Percentiles rank a stretch among this genome's conserved stretches.
phyloP scores from a whole-genome alignment of 1,140 invertebrate species.

The Cydia pomonella region DNA sequence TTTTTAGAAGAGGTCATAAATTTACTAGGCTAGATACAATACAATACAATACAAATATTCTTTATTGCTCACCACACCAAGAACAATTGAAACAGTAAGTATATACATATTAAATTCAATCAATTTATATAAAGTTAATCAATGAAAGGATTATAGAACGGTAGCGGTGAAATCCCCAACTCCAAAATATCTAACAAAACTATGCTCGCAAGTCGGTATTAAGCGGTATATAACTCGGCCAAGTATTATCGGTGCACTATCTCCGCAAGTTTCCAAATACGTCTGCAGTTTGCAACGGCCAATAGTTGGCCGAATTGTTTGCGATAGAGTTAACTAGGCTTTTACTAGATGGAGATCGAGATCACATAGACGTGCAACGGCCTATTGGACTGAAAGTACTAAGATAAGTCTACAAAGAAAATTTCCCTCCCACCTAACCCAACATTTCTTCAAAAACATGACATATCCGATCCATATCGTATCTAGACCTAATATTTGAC shows the following conservation, averaged over 20 bases:
- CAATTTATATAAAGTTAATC: background rate
- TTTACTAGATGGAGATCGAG: background rate
- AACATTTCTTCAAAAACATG: too few species aligned
- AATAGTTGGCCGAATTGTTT: conserved; percentile 7
- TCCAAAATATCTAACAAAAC: background rate
- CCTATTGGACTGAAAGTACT: background rate
- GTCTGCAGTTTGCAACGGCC: conserved; percentile 16
- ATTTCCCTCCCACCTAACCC: too few species aligned
- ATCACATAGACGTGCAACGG: background rate
- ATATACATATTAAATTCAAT: too few species aligned
- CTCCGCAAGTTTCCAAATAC: conserved; percentile 14
- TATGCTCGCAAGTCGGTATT: background rate
- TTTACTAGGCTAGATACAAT: too few species aligned
- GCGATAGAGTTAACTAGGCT: background rate
- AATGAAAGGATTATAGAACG: background rate
- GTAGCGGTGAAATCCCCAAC: background rate
- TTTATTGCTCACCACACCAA: too few species aligned
- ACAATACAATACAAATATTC: too few species aligned
- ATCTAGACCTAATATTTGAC: too few species aligned
- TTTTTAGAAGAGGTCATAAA: too few species aligned
- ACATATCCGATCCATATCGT: too few species aligned
- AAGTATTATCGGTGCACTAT: conserved; percentile 18
- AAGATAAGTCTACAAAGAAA: background rate
- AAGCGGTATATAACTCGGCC: conserved; percentile 1
- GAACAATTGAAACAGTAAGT: too few species aligned